Evolutionary conservation across 2,888 invertebrate genomes (phyloP).

Genomic region (Chydorus sphaericus): DNA sequence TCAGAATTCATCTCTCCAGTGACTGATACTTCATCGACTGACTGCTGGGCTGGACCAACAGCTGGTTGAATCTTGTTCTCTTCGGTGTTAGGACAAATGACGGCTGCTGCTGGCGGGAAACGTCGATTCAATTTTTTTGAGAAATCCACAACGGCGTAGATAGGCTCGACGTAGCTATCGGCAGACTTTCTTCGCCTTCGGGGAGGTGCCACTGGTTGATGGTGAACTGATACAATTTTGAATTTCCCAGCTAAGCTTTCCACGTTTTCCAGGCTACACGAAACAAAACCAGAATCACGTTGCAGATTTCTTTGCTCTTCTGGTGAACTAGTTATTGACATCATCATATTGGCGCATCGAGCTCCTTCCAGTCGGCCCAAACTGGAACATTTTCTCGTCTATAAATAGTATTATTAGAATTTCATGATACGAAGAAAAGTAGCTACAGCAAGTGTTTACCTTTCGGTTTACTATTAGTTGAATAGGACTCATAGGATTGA

Average conservation of each 20-base stretch:
- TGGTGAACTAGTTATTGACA: no score
- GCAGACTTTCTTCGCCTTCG: conserved; percentile 12
- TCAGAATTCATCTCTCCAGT: conserved; percentile 9
- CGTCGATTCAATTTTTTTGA: conserved; percentile 7
- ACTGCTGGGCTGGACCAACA: neutral
- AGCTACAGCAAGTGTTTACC: no score
- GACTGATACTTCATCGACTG: neutral
- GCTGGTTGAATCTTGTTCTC: no score
- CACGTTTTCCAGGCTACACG: conserved; percentile 3
- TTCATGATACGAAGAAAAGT: neutral
- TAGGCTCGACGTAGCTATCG: neutral
- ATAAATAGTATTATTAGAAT: neutral
- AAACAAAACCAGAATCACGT: neutral
- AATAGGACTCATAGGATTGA: no score
- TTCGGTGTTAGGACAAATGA: no score
- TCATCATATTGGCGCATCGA: neutral
- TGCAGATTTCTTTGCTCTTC: neutral
- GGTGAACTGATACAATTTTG: no score
- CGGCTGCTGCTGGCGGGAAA: no score
- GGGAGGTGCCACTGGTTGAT: conserved; percentile 11
- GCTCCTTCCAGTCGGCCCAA: conserved; percentile 9
- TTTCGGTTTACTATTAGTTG: no score
- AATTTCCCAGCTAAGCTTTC: neutral
- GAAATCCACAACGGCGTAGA: conserved; percentile 11
- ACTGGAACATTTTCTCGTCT: conserved; percentile 5